Evolutionary conservation across 1,140 invertebrate species (phyloP).

Genomic region (Chironomus tepperi): DNA sequence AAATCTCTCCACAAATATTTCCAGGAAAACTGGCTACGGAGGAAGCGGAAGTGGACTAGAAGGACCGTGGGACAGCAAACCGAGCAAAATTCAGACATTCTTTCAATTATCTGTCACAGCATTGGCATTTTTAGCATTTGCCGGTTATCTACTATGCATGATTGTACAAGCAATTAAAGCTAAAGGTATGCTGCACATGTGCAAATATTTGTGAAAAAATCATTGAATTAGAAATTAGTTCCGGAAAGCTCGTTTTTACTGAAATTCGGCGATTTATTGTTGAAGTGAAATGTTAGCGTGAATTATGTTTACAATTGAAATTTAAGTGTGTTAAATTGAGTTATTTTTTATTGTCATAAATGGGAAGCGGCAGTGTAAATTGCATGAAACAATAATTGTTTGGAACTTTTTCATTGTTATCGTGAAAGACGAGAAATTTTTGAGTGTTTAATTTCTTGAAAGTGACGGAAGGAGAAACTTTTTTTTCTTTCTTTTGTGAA

Average conservation of each 20-base stretch:
- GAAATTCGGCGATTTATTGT: no score
- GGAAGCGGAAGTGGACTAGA: conserved; percentile 25
- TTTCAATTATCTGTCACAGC: conserved; percentile 64
- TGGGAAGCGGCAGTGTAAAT: conserved; percentile 37
- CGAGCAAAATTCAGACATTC: conserved; percentile 52
- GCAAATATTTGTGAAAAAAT: neutral
- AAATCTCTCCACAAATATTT: neutral
- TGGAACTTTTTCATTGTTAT: no score
- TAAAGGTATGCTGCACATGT: conserved; percentile 38
- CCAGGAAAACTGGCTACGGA: neutral
- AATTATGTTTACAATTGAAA: conserved; percentile 31
- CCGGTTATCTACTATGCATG: conserved; percentile 64
- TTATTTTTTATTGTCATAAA: conserved; percentile 41
- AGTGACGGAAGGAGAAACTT: no score
- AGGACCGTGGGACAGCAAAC: conserved; percentile 40
- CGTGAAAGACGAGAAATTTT: no score
- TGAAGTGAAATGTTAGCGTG: conserved; percentile 19
- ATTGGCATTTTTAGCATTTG: conserved; percentile 66
- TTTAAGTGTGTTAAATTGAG: conserved; percentile 29
- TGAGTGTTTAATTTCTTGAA: no score
- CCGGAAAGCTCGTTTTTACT: no score
- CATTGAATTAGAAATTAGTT: no score
- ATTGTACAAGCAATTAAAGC: conserved; percentile 59
- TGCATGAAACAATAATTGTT: conserved; percentile 24
- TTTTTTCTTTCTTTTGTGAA: no score